These are phyloP conservation scores for Cordilura impudica DNA, from an alignment of 2,888 invertebrate genomes.

Conservation along the genomic window DNA sequence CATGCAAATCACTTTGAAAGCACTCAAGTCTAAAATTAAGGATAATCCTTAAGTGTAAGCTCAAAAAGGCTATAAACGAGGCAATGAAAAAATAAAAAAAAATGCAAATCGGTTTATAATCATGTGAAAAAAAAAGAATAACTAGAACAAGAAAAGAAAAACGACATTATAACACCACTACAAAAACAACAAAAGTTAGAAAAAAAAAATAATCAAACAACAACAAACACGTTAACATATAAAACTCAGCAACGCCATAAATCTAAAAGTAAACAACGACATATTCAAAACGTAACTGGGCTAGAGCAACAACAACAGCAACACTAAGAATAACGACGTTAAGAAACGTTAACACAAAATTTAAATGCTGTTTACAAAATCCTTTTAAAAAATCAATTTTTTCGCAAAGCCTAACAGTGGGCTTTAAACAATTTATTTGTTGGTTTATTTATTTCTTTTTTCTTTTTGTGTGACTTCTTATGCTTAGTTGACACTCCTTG, in stretches of 20 bases:
- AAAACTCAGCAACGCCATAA: constrained; percentile 62
- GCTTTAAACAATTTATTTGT: constrained; percentile 20
- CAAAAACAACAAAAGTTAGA: neutral
- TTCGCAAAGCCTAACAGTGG: constrained; percentile 25
- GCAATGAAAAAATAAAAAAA: constrained; percentile 14
- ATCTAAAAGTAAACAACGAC: constrained; percentile 50
- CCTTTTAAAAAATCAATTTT: neutral
- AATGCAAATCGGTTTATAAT: constrained; percentile 49
- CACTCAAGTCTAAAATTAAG: constrained; percentile 64
- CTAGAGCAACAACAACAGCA: neutral
- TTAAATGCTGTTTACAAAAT: constrained; percentile 47
- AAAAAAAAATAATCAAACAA: constrained; percentile 3
- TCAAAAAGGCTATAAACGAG: constrained; percentile 38
- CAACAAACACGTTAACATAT: constrained; percentile 50
- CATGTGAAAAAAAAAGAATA: constrained; percentile 21
- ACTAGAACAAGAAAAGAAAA: constrained; percentile 1
- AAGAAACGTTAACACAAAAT: constrained; percentile 40
- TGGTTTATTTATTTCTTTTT: neutral
- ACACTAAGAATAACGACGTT: constrained; percentile 10
- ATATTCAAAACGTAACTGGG: constrained; percentile 8
- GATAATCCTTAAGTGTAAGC: constrained; percentile 65
- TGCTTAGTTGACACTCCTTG: constrained; percentile 48
- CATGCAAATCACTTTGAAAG: constrained; percentile 64
- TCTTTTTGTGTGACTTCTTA: neutral
- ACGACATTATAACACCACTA: constrained; percentile 34